Base-by-base conservation (phyloP, 2,113 vertebrate species). In the Nothocercus nigrocapillus region DNA sequence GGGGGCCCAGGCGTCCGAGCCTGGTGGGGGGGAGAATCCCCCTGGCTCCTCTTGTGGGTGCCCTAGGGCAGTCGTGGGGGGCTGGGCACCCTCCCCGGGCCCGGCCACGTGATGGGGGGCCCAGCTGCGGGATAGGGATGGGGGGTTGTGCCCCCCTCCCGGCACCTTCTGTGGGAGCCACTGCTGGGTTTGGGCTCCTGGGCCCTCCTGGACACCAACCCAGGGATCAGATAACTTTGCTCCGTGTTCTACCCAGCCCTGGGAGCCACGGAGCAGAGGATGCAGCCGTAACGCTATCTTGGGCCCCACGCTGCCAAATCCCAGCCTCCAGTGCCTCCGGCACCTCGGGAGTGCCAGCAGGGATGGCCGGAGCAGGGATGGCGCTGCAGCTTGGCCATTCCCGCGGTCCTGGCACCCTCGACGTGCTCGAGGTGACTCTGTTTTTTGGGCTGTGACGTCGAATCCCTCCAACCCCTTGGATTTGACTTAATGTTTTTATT, bases 381-480 rank as follows among this genome's bases (percentile, higher is more conserved):
- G 36, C 13, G n/a, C 3, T 2, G 5, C 15, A 12, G 8, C 8
- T 51, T 38, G 42, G 20, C 5, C 10, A 4, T 8, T 11, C 12
- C 4, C 1, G 0, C 6, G 17, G 5, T 3, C 59, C 59, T 36
- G n/a, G n/a, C n/a, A 8, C 21, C 13, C 5, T 36, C 34, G 22
- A 34, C 4, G 9, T 62, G 34, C 59, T 16, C 6, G 72, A 28
- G 49, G 67, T 0, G 49, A 3, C n/a, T 11, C 12, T 67, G 53
- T 18, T 58, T 49, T 56, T 30, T 18, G 1, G 4, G 3, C 0
- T 3, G 74, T 47, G 0, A 0, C 68, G 28, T 56, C 28, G 1
- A 0, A 4, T 45, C 63, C 40, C 13, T 61, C 32, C 68, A 22
- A 14, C 17, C 38, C 24, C 53, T 30, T 1, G 3, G 42, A 11